Evolutionary conservation across 2,888 invertebrate species (phyloP).

Genomic region (Eupithecia dodoneata): DNA sequence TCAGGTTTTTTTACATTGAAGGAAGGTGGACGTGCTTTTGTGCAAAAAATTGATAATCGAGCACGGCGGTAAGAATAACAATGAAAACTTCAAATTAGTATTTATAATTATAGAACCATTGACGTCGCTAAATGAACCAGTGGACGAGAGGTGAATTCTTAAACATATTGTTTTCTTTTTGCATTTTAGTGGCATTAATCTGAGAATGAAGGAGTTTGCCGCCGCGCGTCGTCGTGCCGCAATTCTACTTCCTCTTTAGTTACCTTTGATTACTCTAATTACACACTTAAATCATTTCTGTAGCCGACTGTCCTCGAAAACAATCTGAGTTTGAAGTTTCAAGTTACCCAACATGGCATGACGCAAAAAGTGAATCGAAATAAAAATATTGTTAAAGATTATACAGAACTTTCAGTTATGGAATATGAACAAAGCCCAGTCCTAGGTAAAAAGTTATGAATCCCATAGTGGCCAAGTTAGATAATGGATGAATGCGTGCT

Average conservation of each 20-base stretch:
- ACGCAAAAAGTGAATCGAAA: slow-evolving; percentile 25
- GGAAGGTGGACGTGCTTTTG: slow-evolving; percentile 66
- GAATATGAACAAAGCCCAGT: slow-evolving; percentile 46
- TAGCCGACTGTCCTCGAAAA: slow-evolving; percentile 29
- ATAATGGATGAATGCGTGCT: slow-evolving; percentile 83
- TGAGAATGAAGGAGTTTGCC: slow-evolving; percentile 28
- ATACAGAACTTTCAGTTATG: slow-evolving; percentile 46
- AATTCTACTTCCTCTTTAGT: slow-evolving; percentile 28
- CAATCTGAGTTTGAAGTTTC: slow-evolving; percentile 29
- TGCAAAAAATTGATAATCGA: slow-evolving; percentile 73
- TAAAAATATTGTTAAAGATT: slow-evolving; percentile 36
- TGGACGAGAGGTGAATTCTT: slow-evolving; percentile 71
- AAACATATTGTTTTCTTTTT: slow-evolving; percentile 55
- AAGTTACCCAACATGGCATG: slow-evolving; percentile 30
- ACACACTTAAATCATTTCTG: slow-evolving; percentile 18
- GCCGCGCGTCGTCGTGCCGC: slow-evolving; percentile 8
- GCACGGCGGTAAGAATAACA: slow-evolving; percentile 72
- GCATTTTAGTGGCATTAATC: slow-evolving; percentile 40
- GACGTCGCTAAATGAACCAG: slow-evolving; percentile 68
- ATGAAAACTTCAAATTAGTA: slow-evolving; percentile 79
- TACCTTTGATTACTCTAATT: slow-evolving; percentile 31
- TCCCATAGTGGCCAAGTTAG: slow-evolving; percentile 57
- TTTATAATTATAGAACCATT: slow-evolving; percentile 78
- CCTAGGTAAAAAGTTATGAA: slow-evolving; percentile 49
- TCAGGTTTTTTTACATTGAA: slow-evolving; percentile 59